Evolutionary conservation across 2,888 invertebrate species (phyloP).

Genomic region (Drosophila aldrichi): DNA sequence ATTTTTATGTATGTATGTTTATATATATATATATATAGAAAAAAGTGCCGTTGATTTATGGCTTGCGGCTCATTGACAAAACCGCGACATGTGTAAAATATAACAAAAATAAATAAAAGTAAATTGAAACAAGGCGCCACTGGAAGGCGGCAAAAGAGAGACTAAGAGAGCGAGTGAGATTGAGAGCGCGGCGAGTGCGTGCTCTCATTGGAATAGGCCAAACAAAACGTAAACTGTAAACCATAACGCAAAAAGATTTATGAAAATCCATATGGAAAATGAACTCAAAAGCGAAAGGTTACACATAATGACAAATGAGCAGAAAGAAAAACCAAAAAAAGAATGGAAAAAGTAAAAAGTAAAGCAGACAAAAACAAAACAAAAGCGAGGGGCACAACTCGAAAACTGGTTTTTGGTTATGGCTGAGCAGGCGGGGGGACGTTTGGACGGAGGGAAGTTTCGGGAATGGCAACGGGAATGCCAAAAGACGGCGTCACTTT

Average conservation of each 20-base stretch:
- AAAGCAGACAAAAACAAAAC: conserved; percentile 51
- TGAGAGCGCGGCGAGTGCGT: conserved; percentile 12
- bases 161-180: not conserved
- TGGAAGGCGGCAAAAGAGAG: conserved; percentile 55
- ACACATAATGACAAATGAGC: conserved; percentile 46
- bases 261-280: conserved; percentile 74
- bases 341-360: conserved; percentile 7
- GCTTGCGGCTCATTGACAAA: conserved; percentile 58
- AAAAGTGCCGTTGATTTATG: conserved; percentile 55
- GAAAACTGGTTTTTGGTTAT: conserved; percentile 67
- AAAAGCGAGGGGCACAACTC: conserved; percentile 54
- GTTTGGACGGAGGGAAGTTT: conserved; percentile 14
- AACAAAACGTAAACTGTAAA: conserved; percentile 48
- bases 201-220: conserved; percentile 52
- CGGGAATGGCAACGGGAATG: conserved; percentile 23
- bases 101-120: conserved; percentile 62
- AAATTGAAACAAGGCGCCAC: conserved; percentile 71
- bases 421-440: conserved; percentile 27
- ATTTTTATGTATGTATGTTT: not conserved
- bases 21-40: not conserved
- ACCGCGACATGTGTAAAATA: conserved; percentile 66
- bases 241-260: conserved; percentile 53
- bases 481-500: conserved; percentile 37
- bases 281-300: conserved; percentile 48
- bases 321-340: conserved; percentile 31